A percentile compares a stretch with the other conserved stretches of the same genome.
phyloP scores from a whole-genome alignment of 2,797 vertebrate genomes.

The Coilia nasus region DNA sequence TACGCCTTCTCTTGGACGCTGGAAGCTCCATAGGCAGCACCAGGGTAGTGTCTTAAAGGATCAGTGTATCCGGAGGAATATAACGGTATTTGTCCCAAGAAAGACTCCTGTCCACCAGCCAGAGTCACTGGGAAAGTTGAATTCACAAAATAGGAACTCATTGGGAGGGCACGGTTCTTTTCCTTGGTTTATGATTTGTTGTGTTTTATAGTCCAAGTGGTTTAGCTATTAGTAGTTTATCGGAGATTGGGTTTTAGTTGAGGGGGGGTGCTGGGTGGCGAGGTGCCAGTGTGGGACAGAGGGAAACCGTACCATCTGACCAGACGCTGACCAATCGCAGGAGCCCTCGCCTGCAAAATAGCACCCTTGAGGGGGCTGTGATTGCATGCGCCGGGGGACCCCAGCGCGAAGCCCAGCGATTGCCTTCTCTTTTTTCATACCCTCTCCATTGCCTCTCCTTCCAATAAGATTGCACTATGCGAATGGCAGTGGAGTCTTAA shows the following conservation, averaged over 20 bases:
- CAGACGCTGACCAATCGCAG: constrained; percentile 91
- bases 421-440: constrained; percentile 55
- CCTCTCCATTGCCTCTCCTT: constrained; percentile 56
- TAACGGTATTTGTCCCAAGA: constrained; percentile 95
- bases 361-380: constrained; percentile 84
- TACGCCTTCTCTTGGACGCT: constrained; percentile 85
- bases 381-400: constrained; percentile 79
- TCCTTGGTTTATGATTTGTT: constrained; percentile 98
- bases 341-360: constrained; percentile 87
- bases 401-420: constrained; percentile 64
- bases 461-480: constrained; percentile 69
- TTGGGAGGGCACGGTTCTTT: constrained; percentile 87
- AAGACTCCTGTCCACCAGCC: constrained; percentile 93
- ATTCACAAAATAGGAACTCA: constrained; percentile 99
- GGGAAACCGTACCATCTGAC: constrained; percentile 96
- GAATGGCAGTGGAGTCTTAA: constrained; percentile 65
- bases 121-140: constrained; percentile 97
- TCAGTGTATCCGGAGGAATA: constrained; percentile 96
- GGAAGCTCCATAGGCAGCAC: constrained; percentile 80
- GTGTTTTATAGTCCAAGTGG: constrained; percentile 98
- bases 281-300: constrained; percentile 92
- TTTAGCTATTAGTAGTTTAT: constrained; percentile 98
- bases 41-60: constrained; percentile 90
- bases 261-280: constrained; percentile 84
- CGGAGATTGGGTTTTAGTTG: constrained; percentile 96